Conservation (phyloP, 2,113 vertebrate species). For the Oryctolagus cuniculus region DNA sequence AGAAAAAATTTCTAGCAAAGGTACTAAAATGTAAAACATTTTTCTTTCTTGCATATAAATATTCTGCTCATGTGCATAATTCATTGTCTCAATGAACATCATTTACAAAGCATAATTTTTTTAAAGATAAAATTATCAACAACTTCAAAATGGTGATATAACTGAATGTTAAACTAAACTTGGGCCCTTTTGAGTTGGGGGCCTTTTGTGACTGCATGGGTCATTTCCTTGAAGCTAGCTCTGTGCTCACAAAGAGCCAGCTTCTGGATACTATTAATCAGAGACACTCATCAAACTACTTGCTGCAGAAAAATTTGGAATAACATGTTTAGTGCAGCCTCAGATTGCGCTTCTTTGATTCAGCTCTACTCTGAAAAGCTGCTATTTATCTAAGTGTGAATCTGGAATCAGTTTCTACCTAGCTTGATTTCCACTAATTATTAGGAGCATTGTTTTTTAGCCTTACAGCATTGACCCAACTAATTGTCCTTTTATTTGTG, state of each 20-base stretch:
- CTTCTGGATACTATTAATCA: not conserved
- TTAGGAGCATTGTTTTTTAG: not conserved
- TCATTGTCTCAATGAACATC: not conserved
- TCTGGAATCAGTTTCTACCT: constrained; percentile 16
- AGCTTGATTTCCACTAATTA: not conserved
- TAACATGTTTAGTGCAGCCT: not conserved
- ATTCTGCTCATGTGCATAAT: not conserved
- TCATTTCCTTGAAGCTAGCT: not conserved
- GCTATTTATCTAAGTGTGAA: not conserved
- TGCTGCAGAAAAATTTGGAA: not conserved
- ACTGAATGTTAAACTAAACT: not conserved
- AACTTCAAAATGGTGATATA: not conserved
- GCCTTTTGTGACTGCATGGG: not conserved
- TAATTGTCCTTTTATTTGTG: not conserved
- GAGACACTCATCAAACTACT: not conserved
- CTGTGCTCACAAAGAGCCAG: not conserved
- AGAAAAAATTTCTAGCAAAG: constrained; percentile 11
- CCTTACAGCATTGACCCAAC: not conserved
- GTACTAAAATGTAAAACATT: not conserved
- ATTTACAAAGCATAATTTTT: not conserved
- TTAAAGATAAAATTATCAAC: constrained; percentile 2
- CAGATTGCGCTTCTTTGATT: not conserved
- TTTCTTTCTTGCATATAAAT: not conserved
- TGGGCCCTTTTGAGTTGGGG: not conserved
- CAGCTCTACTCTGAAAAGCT: not conserved